Evolutionary conservation across 2,888 invertebrate genomes (phyloP), one percentile per base, ranked within the genome.

Genomic region (Nebria salina): DNA sequence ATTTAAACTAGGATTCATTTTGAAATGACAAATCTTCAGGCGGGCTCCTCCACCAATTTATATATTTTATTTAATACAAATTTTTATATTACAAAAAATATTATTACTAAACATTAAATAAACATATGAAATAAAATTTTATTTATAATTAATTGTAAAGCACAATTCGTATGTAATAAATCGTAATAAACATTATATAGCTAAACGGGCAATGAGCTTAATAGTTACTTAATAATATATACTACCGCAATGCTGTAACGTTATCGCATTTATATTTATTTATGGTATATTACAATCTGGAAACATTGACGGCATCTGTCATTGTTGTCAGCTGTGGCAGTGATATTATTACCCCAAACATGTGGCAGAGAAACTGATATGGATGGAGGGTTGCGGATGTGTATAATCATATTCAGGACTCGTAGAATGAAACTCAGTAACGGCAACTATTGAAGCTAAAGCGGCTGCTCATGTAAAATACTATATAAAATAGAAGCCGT

Each of bases 201-300:
- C 5, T 34, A 34, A 34, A 34, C 5, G 5, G 34, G 34, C 34
- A 34, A 34, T 34, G 5, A 34, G 34, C 34, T 2, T 34, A 34
- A 34, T 34, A 34, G 34, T 34, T 34, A 34, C 34, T 34, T 34
- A 34, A 34, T 34, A 34, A 34, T 34, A 34, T 5, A 34, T 34
- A 34, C 34, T 5, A 34, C 4, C 34, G 34, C 34, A 34, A 34
- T 54, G 11, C 54, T 54, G 8, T 54, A 54, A 34, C 13, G 8
- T 54, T 66, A 66, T 25, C 66, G 66, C 4, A 15, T 66, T 66
- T 66, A 66, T 66, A 25, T 66, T 9, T 9, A 15, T 66, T 15
- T 66, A 25, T 66, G 66, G 13, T 66, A 25, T 70, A 70, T 70
- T 70, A 70, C 70, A 70, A 70, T 70, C 25, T 70, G 70, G 26